These are phyloP conservation scores for Cephalopterus ornatus DNA, from an alignment of 2,113 vertebrate species.

Conservation along the genomic window DNA sequence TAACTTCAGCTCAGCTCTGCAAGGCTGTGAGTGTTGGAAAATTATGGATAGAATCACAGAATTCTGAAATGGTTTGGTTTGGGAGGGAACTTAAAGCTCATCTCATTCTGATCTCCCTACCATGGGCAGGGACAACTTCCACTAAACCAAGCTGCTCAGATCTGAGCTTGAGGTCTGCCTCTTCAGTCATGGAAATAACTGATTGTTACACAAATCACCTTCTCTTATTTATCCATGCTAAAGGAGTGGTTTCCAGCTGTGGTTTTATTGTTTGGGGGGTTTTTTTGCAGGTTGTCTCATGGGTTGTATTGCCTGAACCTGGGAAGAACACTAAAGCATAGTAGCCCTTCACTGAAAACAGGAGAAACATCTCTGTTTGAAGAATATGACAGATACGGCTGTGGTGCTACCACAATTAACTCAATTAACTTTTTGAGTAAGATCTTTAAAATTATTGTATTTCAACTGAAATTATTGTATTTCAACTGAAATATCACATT, in stretches of 20 bases:
- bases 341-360: neutral
- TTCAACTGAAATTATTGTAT: neutral
- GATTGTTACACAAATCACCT: neutral
- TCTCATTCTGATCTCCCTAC: fast-evolving
- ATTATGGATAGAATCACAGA: neutral
- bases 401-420: neutral
- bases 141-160: neutral
- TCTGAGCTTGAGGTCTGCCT: neutral
- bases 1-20: neutral
- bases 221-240: neutral
- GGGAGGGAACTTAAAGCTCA: neutral
- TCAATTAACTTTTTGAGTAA: neutral
- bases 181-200: neutral
- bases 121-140: neutral
- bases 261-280: fast-evolving
- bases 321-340: neutral
- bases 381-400: neutral
- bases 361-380: neutral
- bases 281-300: neutral
- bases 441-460: neutral
- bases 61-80: neutral
- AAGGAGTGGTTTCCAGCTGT: neutral
- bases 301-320: neutral
- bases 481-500: neutral
- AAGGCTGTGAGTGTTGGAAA: neutral